These are phyloP conservation scores for Luperina nickerlii DNA, from an alignment of 2,888 invertebrate species.

Conservation along the genomic window DNA sequence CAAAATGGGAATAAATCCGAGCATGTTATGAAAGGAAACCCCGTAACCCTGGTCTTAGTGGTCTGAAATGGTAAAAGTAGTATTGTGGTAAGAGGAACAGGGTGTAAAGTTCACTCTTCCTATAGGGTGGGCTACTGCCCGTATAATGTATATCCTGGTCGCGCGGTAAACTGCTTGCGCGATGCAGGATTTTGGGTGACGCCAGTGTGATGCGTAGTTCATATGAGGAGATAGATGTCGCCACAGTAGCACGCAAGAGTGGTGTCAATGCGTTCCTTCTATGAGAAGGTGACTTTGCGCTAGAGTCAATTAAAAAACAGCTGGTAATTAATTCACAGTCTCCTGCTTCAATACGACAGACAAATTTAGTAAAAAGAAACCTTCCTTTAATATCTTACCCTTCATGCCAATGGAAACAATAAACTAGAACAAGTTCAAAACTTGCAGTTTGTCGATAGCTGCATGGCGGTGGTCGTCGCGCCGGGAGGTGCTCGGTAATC, in stretches of 20 bases:
- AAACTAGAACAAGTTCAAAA: constrained; percentile 18
- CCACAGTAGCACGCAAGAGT: neutral
- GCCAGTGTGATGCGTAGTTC: neutral
- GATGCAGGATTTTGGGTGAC: neutral
- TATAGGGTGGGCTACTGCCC: neutral
- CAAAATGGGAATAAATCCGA: neutral
- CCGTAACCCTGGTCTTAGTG: neutral
- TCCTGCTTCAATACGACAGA: neutral
- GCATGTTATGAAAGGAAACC: neutral
- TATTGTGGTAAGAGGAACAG: neutral
- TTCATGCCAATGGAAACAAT: neutral
- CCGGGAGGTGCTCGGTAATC: constrained; percentile 25
- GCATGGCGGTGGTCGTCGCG: neutral
- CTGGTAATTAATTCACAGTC: neutral
- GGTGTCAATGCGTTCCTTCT: neutral
- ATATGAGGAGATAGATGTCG: neutral
- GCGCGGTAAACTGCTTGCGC: neutral
- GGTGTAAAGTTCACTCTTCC: neutral
- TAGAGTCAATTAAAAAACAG: neutral
- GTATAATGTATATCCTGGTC: neutral
- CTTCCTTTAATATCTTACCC: neutral
- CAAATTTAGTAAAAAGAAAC: neutral
- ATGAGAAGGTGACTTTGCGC: neutral
- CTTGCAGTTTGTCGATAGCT: constrained; percentile 15
- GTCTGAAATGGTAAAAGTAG: neutral